Percentiles rank a stretch among this genome's conserved stretches.
Evolutionary conservation across 2,888 invertebrate genomes (phyloP).

Genomic region (Diploptera punctata): DNA sequence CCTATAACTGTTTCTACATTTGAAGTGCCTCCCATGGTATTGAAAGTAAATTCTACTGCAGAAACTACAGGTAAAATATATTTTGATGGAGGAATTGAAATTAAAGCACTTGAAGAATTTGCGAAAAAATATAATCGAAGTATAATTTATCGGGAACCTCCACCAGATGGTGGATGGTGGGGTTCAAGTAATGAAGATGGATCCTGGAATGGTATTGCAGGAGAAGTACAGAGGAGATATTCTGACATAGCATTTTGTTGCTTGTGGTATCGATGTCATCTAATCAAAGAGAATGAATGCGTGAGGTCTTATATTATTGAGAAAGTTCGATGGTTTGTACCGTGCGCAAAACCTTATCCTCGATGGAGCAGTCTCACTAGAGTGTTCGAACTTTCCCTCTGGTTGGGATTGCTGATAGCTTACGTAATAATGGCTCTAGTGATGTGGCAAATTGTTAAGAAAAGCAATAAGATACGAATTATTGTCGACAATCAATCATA

Average conservation of each 20-base stretch:
- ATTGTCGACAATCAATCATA: neutral
- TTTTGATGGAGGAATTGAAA: neutral
- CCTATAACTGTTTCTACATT: conserved; percentile 5
- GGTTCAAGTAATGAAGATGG: neutral
- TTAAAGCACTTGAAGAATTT: neutral
- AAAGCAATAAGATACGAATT: neutral
- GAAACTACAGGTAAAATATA: neutral
- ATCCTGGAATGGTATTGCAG: neutral
- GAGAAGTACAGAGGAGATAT: neutral
- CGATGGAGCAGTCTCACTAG: conserved; percentile 9
- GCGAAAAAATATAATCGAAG: neutral
- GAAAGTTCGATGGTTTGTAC: conserved; percentile 14
- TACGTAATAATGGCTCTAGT: neutral
- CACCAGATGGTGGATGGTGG: conserved; percentile 4
- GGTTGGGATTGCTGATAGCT: neutral
- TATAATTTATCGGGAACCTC: neutral
- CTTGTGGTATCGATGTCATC: conserved; percentile 1
- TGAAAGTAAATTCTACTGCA: neutral
- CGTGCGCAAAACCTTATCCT: conserved; percentile 14
- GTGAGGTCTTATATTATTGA: neutral
- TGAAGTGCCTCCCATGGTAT: neutral
- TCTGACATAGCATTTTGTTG: neutral
- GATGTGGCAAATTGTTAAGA: neutral
- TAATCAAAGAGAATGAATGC: conserved; percentile 15
- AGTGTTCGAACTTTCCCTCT: conserved; percentile 5